phyloP scores from a whole-genome alignment of 1,140 invertebrate genomes.

The Zaprionus inermis region DNA sequence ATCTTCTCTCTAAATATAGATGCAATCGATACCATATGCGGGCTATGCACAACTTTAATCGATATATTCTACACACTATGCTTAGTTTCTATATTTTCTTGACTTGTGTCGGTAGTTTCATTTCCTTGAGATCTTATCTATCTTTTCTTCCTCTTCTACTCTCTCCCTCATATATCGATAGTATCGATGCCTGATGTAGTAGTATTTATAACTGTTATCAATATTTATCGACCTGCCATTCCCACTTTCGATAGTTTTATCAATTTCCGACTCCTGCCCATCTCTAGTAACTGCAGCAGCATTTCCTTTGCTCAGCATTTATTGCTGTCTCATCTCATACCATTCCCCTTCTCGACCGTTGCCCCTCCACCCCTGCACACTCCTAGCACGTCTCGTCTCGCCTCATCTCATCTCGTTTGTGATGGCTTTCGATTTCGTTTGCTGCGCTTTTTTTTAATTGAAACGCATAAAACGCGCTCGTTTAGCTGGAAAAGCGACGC shows the following conservation, averaged over 20 bases:
- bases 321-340: constrained; percentile 33
- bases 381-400: neutral
- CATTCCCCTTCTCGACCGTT: neutral
- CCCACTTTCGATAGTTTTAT: no score
- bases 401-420: constrained; percentile 19
- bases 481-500: constrained; percentile 10
- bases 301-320: constrained; percentile 64
- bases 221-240: no score
- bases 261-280: neutral
- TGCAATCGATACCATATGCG: no score
- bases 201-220: neutral
- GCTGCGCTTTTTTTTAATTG: constrained; percentile 73
- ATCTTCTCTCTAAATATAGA: no score
- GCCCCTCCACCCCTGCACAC: neutral
- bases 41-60: no score
- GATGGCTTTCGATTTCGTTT: constrained; percentile 72
- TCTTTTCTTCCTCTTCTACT: no score
- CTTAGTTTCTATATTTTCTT: no score
- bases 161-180: no score
- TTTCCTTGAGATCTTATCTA: no score
- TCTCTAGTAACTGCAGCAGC: neutral
- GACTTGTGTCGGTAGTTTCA: no score
- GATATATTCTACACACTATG: no score
- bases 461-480: constrained; percentile 72
- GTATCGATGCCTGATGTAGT: no score